phyloP scores from a whole-genome alignment of 2,888 invertebrate species.

The Lydus trimaculatus region DNA sequence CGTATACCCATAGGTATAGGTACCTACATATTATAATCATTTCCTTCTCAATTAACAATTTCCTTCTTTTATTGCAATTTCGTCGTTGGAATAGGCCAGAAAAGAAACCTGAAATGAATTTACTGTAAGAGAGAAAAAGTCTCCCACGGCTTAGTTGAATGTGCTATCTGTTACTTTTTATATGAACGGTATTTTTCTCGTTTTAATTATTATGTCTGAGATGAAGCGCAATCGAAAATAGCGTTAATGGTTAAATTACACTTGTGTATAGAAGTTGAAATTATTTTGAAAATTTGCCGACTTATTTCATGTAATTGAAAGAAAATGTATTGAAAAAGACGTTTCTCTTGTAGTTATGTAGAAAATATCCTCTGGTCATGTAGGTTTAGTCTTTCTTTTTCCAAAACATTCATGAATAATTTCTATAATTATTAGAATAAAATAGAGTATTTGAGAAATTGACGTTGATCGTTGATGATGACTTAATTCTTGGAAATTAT shows the following conservation, averaged over 20 bases:
- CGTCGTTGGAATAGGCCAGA: not conserved
- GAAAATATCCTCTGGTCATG: too few species aligned
- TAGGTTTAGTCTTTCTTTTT: too few species aligned
- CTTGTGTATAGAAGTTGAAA: not conserved
- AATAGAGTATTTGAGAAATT: too few species aligned
- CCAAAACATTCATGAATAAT: too few species aligned
- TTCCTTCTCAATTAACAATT: not conserved
- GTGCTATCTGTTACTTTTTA: not conserved
- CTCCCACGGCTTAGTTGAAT: not conserved
- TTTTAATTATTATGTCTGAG: not conserved
- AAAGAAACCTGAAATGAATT: not conserved
- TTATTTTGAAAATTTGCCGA: not conserved
- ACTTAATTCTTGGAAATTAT: too few species aligned
- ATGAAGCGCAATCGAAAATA: not conserved
- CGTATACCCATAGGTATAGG: not conserved
- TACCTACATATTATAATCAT: not conserved
- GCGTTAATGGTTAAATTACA: not conserved
- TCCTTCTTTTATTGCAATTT: not conserved
- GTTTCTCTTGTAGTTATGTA: too few species aligned
- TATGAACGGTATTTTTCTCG: not conserved
- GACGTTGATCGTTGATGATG: too few species aligned
- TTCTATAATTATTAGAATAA: too few species aligned
- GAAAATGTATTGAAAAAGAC: not conserved
- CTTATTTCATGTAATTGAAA: not conserved
- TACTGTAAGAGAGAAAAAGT: not conserved